Base-by-base conservation (phyloP, 2,113 vertebrate genomes). In the Caranx melampygus region DNA sequence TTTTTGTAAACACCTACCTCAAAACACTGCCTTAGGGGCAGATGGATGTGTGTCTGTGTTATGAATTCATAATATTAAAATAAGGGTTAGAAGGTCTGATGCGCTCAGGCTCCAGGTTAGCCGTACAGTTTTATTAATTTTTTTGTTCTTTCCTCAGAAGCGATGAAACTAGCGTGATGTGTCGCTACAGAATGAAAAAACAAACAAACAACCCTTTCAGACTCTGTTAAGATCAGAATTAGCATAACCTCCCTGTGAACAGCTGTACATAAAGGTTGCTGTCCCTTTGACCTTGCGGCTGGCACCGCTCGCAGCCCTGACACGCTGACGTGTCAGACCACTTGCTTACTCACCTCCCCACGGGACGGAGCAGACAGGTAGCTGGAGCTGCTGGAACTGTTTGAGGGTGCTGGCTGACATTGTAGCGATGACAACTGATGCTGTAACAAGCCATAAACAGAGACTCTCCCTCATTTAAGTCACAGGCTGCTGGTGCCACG, bases 221-320 rank as follows among this genome's bases (percentile, higher is more conserved):
- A 35, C 66, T 65, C 67, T 20, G 74, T 87, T 82, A 84, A 75
- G 31, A 86, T 90, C 82, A 79, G 79, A 71, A 76, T 91, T 81
- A 88, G 63, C 87, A 85, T 87, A 81, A 83, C 83, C 82, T 76
- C 81, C 78, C 59, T 26, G 75, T 57, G 77, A 88, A 86, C 69
- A 83, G 84, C 74, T 42, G 11, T 45, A 40, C 73, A 73, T 31
- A 71, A 83, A 86, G 87, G 86, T 81, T 79, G 75, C 47, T 33
- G 88, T 87, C 83, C 83, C 84, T 84, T 89, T 90, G 88, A 91
- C 92, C 91, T 93, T 87, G 85, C 51, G 63, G 35, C 72, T 82
- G 86, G 87, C 83, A 61, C 65, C 5, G 83, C 90, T 89, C n/a
- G 35, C 75, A 83, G 91, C 83, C 0, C 85, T 86, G 88, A 91